Percentiles rank a stretch among this genome's conserved stretches.
Conservation (phyloP, 2,888 invertebrate species). For the Scaptomyza flava region DNA sequence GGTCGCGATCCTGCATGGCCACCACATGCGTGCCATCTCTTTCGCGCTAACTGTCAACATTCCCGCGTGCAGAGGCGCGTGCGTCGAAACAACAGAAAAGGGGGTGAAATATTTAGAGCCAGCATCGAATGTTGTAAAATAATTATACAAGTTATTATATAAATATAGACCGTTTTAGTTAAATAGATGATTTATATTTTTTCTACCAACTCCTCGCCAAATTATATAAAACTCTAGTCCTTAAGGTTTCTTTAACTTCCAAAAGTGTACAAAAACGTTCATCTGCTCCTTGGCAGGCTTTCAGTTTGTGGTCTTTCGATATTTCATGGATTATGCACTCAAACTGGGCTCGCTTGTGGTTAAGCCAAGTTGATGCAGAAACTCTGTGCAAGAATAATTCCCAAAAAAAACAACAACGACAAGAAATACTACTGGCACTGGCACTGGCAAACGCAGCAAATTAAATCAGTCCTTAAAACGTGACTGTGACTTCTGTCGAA, state of each 20-base stretch:
- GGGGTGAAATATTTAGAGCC: slow-evolving; percentile 32
- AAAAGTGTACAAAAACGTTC: not conserved
- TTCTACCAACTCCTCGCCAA: no score
- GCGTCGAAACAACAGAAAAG: slow-evolving; percentile 46
- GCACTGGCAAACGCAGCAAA: slow-evolving; percentile 40
- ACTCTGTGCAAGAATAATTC: slow-evolving; percentile 4
- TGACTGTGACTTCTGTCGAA: slow-evolving; percentile 52
- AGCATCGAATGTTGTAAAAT: no score
- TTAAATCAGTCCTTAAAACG: slow-evolving; percentile 69
- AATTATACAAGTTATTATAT: no score
- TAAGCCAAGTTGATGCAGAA: not conserved
- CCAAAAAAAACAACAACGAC: no score
- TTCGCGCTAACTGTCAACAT: slow-evolving; percentile 27
- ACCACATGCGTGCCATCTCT: slow-evolving; percentile 46
- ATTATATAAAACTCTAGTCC: no score
- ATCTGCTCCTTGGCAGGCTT: not conserved
- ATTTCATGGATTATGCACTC: slow-evolving; percentile 23
- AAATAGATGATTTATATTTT: no score
- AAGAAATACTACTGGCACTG: slow-evolving; percentile 5
- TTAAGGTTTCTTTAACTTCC: not conserved
- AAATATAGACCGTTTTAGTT: no score
- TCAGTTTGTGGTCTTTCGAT: slow-evolving; percentile 3
- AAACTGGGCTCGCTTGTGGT: not conserved
- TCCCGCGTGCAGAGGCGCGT: slow-evolving; percentile 50
- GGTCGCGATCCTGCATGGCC: slow-evolving; percentile 62